Conservation (phyloP, 2,888 invertebrate genomes). For the Linnaemya tessellans region DNA sequence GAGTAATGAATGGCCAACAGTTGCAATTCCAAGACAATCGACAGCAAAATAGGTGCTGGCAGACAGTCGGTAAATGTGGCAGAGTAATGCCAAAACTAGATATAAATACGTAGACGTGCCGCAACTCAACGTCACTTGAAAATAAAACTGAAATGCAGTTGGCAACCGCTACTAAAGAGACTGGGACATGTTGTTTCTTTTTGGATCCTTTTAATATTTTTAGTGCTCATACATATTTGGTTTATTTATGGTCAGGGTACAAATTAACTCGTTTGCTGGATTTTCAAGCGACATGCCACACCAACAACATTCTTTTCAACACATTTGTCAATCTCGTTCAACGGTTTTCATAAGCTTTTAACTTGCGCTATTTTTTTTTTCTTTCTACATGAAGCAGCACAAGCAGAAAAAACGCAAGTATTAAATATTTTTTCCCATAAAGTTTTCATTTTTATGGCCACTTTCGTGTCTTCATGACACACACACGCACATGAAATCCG, state of each 20-base stretch:
- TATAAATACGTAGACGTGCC: constrained; percentile 12
- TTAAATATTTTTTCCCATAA: constrained; percentile 41
- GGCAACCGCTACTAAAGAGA: constrained; percentile 37
- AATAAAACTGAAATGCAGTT: neutral
- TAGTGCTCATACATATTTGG: constrained; percentile 23
- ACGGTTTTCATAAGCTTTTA: constrained; percentile 25
- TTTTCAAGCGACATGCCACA: constrained; percentile 9
- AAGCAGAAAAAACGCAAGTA: constrained; percentile 10
- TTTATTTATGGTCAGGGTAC: constrained; percentile 55
- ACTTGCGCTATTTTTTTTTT: neutral
- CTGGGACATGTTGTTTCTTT: neutral
- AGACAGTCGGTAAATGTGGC: constrained; percentile 26
- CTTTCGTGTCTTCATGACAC: constrained; percentile 42
- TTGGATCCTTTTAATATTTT: constrained; percentile 42
- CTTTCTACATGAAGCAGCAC: neutral
- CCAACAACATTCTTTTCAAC: constrained; percentile 20
- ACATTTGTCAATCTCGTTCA: constrained; percentile 50
- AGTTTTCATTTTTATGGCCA: constrained; percentile 63
- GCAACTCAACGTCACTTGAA: constrained; percentile 45
- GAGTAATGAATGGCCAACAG: constrained; percentile 47
- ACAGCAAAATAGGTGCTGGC: constrained; percentile 64
- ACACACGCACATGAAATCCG: constrained; percentile 23
- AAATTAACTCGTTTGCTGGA: constrained; percentile 45
- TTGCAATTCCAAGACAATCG: constrained; percentile 41
- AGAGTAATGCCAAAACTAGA: constrained; percentile 10